These are phyloP conservation scores for Tenthredo livida DNA, from an alignment of 2,888 invertebrate genomes.

Conservation along the genomic window DNA sequence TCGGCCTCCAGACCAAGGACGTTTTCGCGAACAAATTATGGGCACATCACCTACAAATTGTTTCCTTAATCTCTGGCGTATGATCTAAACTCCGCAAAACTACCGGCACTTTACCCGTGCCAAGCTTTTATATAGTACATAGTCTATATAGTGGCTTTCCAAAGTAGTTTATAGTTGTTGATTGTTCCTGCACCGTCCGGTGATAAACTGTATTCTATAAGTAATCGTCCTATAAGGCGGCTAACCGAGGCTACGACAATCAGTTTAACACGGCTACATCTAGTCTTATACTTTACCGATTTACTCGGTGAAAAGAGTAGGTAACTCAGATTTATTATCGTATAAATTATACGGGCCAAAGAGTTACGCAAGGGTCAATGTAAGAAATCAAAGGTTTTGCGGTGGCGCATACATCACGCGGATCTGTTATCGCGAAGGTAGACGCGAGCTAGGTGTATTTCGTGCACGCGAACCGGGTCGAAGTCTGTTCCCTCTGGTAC, in stretches of 20 bases:
- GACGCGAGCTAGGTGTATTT: background rate
- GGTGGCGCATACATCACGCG: constrained; percentile 1
- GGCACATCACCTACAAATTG: background rate
- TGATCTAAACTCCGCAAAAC: background rate
- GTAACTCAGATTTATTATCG: background rate
- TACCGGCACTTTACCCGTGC: background rate
- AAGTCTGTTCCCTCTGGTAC: background rate
- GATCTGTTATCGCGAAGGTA: constrained; percentile 25
- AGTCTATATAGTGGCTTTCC: background rate
- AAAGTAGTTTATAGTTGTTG: background rate
- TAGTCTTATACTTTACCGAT: background rate
- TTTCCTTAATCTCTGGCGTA: background rate
- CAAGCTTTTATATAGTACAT: background rate
- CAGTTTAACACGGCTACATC: background rate
- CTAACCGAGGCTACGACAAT: background rate
- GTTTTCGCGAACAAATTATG: background rate
- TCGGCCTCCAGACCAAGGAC: constrained; percentile 17
- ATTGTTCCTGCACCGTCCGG: background rate
- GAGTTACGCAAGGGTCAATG: constrained; percentile 26
- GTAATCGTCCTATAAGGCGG: constrained; percentile 23
- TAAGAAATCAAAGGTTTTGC: constrained; percentile 27
- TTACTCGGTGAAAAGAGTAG: background rate
- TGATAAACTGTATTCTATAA: constrained; percentile 29
- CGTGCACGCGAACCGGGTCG: constrained; percentile 5
- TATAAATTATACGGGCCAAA: constrained; percentile 4